Evolutionary conservation across 1,140 invertebrate species (phyloP).

Genomic region (Drosophila carrolli): DNA sequence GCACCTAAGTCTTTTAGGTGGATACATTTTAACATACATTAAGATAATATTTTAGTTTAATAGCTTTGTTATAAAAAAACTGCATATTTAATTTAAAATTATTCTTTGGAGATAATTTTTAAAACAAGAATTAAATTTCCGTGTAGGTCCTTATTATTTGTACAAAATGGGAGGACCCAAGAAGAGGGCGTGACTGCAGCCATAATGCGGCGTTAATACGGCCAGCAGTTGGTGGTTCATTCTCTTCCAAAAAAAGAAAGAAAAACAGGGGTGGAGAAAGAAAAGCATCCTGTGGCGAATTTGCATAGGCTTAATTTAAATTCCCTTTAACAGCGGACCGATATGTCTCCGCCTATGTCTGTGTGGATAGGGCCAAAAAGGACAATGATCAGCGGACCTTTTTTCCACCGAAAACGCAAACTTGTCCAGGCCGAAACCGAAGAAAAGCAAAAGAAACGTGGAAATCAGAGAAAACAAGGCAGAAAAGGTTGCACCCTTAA

Average conservation of each 20-base stretch:
- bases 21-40: no score
- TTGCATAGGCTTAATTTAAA: conserved; percentile 83
- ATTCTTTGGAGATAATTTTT: no score
- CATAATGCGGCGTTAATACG: conserved; percentile 55
- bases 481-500: conserved; percentile 70
- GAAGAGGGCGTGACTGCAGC: conserved; percentile 48
- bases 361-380: conserved; percentile 53
- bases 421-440: conserved; percentile 36
- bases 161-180: neutral
- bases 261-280: conserved; percentile 20
- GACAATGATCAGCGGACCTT: conserved; percentile 70
- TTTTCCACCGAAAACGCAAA: conserved; percentile 45
- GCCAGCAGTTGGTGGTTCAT: conserved; percentile 26
- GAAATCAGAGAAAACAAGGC: conserved; percentile 34
- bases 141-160: no score
- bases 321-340: conserved; percentile 74
- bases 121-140: no score
- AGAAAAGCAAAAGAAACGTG: conserved; percentile 26
- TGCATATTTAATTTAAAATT: no score
- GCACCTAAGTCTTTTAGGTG: no score
- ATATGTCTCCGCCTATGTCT: conserved; percentile 9
- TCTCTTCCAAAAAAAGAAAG: conserved; percentile 16
- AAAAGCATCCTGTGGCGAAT: conserved; percentile 70
- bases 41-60: no score
- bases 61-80: no score